phyloP scores from a whole-genome alignment of 2,113 vertebrate species.

The Todiramphus saurophagus region DNA sequence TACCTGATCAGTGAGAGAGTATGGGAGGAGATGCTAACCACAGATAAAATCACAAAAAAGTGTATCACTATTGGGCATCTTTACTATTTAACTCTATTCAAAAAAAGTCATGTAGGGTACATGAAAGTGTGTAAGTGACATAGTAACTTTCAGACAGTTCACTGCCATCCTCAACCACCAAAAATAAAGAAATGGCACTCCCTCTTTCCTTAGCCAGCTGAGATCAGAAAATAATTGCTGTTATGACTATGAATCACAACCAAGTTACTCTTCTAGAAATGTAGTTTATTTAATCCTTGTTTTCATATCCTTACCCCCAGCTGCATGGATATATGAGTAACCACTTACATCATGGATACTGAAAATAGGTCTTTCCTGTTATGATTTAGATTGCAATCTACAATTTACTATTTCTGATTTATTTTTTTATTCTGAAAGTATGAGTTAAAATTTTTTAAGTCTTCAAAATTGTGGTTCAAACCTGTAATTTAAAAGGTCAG shows the following conservation, averaged over 20 bases:
- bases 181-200: not conserved
- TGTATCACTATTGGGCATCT: not conserved
- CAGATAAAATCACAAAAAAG: not conserved
- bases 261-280: not conserved
- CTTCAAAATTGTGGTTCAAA: not conserved
- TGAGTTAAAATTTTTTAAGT: not conserved
- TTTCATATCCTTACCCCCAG: not conserved
- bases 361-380: conserved; percentile 33
- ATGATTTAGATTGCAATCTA: conserved; percentile 3
- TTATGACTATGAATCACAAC: conserved; percentile 14
- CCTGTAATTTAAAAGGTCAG: not conserved
- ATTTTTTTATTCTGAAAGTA: not conserved
- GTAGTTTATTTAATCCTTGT: not conserved
- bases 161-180: not conserved
- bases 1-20: not conserved
- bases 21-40: not conserved
- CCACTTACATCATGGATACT: conserved; percentile 3
- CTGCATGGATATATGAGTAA: conserved; percentile 19
- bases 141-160: not conserved
- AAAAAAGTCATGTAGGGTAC: not conserved
- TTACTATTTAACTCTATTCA: not conserved
- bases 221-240: not conserved
- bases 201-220: not conserved
- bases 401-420: not conserved
- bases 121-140: not conserved